Percentiles rank a stretch among this genome's conserved stretches.
Evolutionary conservation across 2,113 vertebrate species (phyloP).

Genomic region (Malurus melanocephalus): DNA sequence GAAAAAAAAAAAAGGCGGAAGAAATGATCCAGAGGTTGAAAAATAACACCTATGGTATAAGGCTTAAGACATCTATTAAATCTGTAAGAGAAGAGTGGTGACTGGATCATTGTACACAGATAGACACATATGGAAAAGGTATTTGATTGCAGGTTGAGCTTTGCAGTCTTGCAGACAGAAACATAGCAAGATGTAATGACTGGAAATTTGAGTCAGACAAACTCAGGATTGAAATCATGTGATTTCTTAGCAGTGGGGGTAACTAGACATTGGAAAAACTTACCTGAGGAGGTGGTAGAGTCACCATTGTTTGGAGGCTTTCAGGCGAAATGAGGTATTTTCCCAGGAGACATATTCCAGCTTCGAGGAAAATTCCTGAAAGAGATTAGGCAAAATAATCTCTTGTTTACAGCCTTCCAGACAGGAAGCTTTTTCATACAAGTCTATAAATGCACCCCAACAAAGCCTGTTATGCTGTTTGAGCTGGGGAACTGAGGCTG

Average conservation of each 20-base stretch:
- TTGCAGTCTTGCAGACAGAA: neutral
- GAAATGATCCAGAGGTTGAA: neutral
- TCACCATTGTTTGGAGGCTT: neutral
- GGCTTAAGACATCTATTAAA: neutral
- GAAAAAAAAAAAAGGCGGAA: neutral
- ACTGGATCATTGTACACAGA: neutral
- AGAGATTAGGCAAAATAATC: neutral
- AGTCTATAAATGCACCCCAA: neutral
- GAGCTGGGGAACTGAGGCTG: neutral
- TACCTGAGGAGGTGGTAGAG: neutral
- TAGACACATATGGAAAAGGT: neutral
- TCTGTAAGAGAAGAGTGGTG: neutral
- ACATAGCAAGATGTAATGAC: neutral
- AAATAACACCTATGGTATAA: neutral
- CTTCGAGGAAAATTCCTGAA: neutral
- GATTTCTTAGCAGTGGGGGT: neutral
- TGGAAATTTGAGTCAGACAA: neutral
- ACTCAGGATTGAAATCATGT: neutral
- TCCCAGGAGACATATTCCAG: neutral
- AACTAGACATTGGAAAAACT: neutral
- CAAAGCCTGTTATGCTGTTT: neutral
- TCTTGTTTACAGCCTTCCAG: neutral
- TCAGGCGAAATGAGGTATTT: neutral
- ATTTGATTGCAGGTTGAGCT: neutral
- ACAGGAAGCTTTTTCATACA: neutral